phyloP scores from a whole-genome alignment of 2,888 invertebrate genomes.

The Mycalesis mineus region DNA sequence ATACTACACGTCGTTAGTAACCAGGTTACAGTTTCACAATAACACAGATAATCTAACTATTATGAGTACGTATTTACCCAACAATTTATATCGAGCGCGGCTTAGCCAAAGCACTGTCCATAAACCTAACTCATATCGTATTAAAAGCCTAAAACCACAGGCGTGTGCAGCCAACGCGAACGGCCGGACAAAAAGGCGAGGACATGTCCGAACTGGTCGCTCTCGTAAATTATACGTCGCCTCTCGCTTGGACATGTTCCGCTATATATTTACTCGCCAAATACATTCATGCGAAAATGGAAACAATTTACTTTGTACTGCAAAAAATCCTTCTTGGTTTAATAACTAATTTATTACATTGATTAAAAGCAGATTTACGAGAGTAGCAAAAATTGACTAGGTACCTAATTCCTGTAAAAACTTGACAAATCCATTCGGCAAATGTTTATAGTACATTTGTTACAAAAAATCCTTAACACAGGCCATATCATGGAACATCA shows the following conservation, averaged over 20 bases:
- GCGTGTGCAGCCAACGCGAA: conserved; percentile 18
- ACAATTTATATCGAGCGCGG: conserved; percentile 1
- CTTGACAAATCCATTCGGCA: too few species aligned
- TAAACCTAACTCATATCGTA: conserved; percentile 20
- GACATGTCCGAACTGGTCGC: conserved; percentile 45
- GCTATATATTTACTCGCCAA: conserved; percentile 38
- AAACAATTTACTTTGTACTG: background rate
- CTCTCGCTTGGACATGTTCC: conserved; percentile 26
- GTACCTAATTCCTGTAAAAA: too few species aligned
- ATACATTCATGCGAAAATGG: background rate
- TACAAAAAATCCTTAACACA: too few species aligned
- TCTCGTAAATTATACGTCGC: conserved; percentile 54
- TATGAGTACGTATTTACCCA: background rate
- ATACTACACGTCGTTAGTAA: too few species aligned
- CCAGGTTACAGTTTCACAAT: too few species aligned
- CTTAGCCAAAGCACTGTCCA: conserved; percentile 7
- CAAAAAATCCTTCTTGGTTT: background rate
- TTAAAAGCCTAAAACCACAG: conserved; percentile 28
- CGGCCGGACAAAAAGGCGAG: conserved; percentile 38
- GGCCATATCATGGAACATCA: too few species aligned
- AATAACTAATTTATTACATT: too few species aligned
- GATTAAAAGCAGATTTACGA: too few species aligned
- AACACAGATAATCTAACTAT: background rate
- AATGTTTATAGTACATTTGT: too few species aligned
- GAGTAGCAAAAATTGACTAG: too few species aligned